A percentile compares a stretch with the other conserved stretches of the same genome.
Evolutionary conservation across 2,113 vertebrate species (phyloP).

Genomic region (Todiramphus chloris): DNA sequence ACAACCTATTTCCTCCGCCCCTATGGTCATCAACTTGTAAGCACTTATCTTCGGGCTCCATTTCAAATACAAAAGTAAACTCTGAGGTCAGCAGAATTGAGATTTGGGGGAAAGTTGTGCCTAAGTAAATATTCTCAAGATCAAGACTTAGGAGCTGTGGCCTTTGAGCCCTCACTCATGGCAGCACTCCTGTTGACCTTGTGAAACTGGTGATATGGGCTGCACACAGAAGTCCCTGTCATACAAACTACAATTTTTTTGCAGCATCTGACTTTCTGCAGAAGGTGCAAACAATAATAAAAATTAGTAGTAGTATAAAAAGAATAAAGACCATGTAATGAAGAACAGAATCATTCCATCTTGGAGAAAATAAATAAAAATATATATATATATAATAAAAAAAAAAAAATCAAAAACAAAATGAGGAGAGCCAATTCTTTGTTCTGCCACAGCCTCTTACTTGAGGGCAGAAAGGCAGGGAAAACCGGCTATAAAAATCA

Average conservation of each 20-base stretch:
- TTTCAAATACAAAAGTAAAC: background rate
- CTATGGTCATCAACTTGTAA: fast-evolving
- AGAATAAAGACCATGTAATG: background rate
- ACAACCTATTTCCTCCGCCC: background rate
- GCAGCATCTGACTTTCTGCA: background rate
- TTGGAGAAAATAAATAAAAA: background rate
- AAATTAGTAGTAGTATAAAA: background rate
- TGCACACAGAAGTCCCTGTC: background rate
- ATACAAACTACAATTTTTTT: background rate
- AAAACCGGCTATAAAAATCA: background rate
- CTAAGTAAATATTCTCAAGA: background rate
- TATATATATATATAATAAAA: too few relatives aligned
- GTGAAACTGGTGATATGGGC: background rate
- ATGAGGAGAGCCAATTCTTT: background rate
- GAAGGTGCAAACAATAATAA: background rate
- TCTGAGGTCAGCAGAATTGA: background rate
- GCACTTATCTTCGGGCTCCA: fast-evolving
- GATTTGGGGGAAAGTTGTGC: background rate
- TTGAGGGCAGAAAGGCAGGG: background rate
- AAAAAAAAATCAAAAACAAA: background rate
- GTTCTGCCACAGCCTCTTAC: background rate
- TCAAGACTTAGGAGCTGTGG: background rate
- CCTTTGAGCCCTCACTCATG: background rate
- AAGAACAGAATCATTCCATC: background rate
- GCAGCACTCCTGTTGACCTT: background rate